Evolutionary conservation across 53 echinoderm and acorn worm genomes (phyloP), one percentile per base, ranked within the genome.

Genomic region (Crossaster papposus): DNA sequence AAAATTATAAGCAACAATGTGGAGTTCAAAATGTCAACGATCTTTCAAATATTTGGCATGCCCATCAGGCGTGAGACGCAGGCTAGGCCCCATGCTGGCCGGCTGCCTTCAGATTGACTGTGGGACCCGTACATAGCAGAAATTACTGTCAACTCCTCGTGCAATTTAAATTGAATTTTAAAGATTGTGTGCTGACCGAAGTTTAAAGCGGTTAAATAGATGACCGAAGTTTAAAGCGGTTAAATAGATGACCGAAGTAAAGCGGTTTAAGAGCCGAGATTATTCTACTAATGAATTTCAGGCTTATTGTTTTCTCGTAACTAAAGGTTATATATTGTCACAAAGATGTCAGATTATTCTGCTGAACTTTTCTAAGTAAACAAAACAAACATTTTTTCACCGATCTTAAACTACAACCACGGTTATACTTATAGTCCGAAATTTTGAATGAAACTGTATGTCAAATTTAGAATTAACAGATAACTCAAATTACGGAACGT

Each of bases 1-100:
- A 44, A n/a, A 68, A 68, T 68, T 68, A n/a, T n/a, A 68, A 28
- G 68, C 68, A 68, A 68, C 24, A 28, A 68, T 68, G n/a, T n/a
- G 28, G 68, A 62, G 62, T 62, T 62, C 72, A 31, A 2, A 30
- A 28, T 31, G 72, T 71, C 72, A 71, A 28, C 26, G 75, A 35
- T 36, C 75, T 74, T 74, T 13, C 30, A 74, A 74, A 10, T 74
- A 74, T 74, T 36, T 74, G 44, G 9, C 44, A 9, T 44, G 44
- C 44, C 44, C 44, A n/a, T n/a, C n/a, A 44, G 44, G 44, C 44
- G 9, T 44, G 44, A 9, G 44, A 7, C 44, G 44, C 6, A 1
- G 44, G 44, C 29, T 12, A 74, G 33, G 75, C 33, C 17, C 33
- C 75, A 74, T 74, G 75, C 75, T 74, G 75, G 10, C 28, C 18